phyloP scores from a whole-genome alignment of 2,113 vertebrate species.

The Noctilio leporinus region DNA sequence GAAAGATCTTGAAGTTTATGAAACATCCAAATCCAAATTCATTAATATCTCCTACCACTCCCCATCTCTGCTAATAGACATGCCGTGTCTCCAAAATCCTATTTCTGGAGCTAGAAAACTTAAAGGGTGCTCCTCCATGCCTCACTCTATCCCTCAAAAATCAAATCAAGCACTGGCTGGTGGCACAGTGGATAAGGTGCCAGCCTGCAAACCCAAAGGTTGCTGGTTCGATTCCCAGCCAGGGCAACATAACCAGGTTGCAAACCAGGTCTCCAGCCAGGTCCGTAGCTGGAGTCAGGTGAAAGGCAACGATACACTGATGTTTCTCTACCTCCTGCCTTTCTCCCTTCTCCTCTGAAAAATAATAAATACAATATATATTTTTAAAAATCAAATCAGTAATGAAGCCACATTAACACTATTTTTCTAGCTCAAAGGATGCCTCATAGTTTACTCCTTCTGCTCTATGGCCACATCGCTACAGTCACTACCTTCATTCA shows the following conservation, averaged over 20 bases:
- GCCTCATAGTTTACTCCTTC: background rate
- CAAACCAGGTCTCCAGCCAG: too few relatives aligned
- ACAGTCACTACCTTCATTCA: background rate
- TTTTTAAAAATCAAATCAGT: background rate
- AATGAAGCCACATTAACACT: background rate
- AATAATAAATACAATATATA: too few relatives aligned
- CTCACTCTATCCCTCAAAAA: background rate
- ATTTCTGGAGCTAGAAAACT: background rate
- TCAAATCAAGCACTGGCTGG: too few relatives aligned
- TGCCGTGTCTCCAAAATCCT: background rate
- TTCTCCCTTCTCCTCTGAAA: too few relatives aligned
- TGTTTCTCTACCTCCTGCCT: too few relatives aligned
- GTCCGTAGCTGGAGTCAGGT: too few relatives aligned
- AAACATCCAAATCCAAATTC: background rate
- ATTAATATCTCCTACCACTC: background rate
- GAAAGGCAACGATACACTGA: too few relatives aligned
- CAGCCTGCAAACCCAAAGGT: too few relatives aligned
- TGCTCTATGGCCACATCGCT: background rate
- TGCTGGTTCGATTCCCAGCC: too few relatives aligned
- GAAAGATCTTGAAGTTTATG: background rate
- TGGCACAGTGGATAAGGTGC: too few relatives aligned
- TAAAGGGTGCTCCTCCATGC: background rate
- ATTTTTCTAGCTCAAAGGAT: background rate
- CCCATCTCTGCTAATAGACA: background rate
- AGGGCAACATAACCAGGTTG: too few relatives aligned